Conservation (phyloP, 2,888 invertebrate species). For the Kryphioiulus occultus region DNA sequence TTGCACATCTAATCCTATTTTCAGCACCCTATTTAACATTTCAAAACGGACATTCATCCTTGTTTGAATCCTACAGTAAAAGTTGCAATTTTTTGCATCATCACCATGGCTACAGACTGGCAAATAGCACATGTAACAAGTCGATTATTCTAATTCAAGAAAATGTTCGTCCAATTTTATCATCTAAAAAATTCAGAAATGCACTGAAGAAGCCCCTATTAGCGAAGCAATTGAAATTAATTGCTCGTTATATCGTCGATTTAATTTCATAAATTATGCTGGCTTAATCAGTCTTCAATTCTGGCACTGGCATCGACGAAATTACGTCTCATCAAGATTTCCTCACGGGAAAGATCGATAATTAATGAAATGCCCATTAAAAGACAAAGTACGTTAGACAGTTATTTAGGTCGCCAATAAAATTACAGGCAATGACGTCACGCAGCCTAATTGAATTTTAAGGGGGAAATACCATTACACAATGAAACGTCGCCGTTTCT, state of each 20-base stretch:
- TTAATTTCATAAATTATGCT: constrained; percentile 27
- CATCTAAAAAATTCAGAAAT: background rate
- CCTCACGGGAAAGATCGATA: background rate
- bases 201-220: background rate
- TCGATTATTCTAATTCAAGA: background rate
- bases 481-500: constrained; percentile 1
- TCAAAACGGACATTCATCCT: constrained; percentile 28
- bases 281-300: background rate
- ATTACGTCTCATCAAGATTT: constrained; percentile 1
- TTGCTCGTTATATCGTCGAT: constrained; percentile 6
- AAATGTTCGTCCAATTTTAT: background rate
- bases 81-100: background rate
- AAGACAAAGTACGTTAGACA: background rate
- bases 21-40: constrained; percentile 13
- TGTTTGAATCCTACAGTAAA: background rate
- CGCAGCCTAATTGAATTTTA: background rate
- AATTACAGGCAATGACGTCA: background rate
- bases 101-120: constrained; percentile 1
- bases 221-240: background rate
- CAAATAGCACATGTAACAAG: background rate
- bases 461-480: constrained; percentile 5
- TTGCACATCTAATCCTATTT: constrained; percentile 27
- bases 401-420: constrained; percentile 27
- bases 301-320: background rate
- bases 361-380: background rate